Percentiles rank a stretch among this genome's conserved stretches.
phyloP scores from a whole-genome alignment of 2,113 vertebrate genomes.

The Phalacrocorax aristotelis region DNA sequence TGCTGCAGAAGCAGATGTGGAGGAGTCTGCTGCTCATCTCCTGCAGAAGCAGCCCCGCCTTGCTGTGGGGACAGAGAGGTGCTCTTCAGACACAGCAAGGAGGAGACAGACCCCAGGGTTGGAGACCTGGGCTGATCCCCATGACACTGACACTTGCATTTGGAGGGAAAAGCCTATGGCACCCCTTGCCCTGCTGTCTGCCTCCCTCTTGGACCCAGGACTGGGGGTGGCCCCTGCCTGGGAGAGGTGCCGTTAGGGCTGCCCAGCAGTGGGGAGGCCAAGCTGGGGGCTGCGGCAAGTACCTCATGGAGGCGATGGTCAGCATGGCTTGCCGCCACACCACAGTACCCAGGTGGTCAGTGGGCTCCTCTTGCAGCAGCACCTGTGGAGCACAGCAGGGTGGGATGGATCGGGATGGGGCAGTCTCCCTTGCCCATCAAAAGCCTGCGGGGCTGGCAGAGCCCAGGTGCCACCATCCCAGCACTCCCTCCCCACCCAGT shows the following conservation, averaged over 20 bases:
- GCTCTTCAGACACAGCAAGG: neutral
- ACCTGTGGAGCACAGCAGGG: neutral
- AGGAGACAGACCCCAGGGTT: neutral
- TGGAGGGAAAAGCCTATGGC: neutral
- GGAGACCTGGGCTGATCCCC: neutral
- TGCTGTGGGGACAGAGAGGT: neutral
- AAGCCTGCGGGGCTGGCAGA: neutral
- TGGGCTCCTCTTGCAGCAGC: neutral
- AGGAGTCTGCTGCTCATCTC: neutral
- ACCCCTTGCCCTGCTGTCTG: neutral
- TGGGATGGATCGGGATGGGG: fast-evolving
- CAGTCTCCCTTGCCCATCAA: neutral
- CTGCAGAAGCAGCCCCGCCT: neutral
- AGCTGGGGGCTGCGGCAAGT: neutral
- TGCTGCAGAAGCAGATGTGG: neutral
- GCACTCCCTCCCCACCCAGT: neutral
- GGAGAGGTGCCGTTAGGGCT: fast-evolving
- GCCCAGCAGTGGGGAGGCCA: neutral
- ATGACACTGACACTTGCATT: neutral
- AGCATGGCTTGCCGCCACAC: neutral
- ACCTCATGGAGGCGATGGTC: neutral
- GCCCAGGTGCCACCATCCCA: neutral
- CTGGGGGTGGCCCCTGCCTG: too few relatives aligned
- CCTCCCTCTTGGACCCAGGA: neutral
- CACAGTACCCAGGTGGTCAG: fast-evolving